Evolutionary conservation across 2,888 invertebrate species (phyloP).

Genomic region (Heliconius hortense): DNA sequence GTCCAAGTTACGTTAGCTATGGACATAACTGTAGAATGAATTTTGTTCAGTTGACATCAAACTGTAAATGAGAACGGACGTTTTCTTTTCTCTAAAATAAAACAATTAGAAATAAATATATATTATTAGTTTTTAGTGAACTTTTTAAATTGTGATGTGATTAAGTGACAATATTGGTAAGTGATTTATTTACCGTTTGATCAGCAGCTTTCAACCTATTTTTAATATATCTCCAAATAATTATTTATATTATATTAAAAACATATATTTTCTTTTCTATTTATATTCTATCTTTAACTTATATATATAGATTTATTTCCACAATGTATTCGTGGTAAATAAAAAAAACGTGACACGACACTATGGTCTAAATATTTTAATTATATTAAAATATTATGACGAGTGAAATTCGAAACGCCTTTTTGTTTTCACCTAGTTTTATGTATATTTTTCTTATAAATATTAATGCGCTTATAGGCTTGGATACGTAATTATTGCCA

Average conservation of each 20-base stretch:
- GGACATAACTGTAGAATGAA: not conserved
- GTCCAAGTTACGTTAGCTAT: not conserved
- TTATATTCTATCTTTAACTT: no score
- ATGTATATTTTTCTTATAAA: not conserved
- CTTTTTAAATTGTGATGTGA: conserved; percentile 13
- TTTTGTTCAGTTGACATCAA: conserved; percentile 14
- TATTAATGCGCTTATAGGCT: not conserved
- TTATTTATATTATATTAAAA: no score
- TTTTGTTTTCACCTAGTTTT: not conserved
- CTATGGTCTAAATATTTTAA: not conserved
- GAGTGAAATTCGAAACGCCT: not conserved
- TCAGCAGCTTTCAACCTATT: not conserved
- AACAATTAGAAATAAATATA: not conserved
- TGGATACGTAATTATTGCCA: not conserved
- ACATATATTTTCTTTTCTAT: not conserved
- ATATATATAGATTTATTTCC: no score
- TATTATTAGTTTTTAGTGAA: not conserved
- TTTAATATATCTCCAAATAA: not conserved
- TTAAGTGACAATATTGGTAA: not conserved
- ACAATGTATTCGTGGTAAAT: not conserved
- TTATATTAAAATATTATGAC: not conserved
- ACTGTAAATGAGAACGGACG: not conserved
- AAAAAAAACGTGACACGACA: not conserved
- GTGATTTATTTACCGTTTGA: not conserved
- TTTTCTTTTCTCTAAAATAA: not conserved